Evolutionary conservation across 2,888 invertebrate species (phyloP).

Genomic region (Cheilosia variabilis): DNA sequence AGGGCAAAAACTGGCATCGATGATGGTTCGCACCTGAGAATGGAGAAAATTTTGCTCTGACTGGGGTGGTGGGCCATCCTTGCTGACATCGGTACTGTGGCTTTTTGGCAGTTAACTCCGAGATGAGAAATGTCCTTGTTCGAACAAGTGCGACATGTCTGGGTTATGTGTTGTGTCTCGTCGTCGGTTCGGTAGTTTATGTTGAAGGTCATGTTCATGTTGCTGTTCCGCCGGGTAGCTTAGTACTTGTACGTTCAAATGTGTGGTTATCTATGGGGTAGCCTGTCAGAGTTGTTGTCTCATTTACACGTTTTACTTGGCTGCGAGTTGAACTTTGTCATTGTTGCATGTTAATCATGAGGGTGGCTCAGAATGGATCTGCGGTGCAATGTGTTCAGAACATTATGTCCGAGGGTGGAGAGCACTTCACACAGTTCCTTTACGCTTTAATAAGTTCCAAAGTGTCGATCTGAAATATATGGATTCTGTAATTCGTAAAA

Average conservation of each 20-base stretch:
- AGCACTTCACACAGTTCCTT: background rate
- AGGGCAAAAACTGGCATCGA: constrained; percentile 58
- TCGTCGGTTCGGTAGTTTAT: constrained; percentile 41
- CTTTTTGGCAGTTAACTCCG: constrained; percentile 51
- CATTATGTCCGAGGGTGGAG: background rate
- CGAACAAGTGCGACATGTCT: constrained; percentile 55
- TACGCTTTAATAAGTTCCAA: no score
- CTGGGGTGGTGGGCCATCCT: background rate
- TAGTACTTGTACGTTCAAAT: constrained; percentile 3
- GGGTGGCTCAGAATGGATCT: background rate
- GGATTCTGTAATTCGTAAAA: no score
- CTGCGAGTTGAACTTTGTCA: constrained; percentile 41
- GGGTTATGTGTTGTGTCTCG: constrained; percentile 23
- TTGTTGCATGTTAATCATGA: constrained; percentile 17
- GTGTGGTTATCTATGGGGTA: constrained; percentile 29
- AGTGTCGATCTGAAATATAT: no score
- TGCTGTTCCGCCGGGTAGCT: constrained; percentile 21
- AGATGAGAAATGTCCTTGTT: constrained; percentile 62
- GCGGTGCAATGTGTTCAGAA: constrained; percentile 13
- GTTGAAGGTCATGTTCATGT: constrained; percentile 70
- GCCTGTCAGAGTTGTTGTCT: constrained; percentile 21
- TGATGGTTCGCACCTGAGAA: constrained; percentile 56
- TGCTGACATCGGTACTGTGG: constrained; percentile 28
- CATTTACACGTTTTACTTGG: constrained; percentile 57
- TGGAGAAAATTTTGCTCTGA: background rate